Base-by-base conservation (phyloP, 2,888 invertebrate species). In the Cryptosula pallasiana region DNA sequence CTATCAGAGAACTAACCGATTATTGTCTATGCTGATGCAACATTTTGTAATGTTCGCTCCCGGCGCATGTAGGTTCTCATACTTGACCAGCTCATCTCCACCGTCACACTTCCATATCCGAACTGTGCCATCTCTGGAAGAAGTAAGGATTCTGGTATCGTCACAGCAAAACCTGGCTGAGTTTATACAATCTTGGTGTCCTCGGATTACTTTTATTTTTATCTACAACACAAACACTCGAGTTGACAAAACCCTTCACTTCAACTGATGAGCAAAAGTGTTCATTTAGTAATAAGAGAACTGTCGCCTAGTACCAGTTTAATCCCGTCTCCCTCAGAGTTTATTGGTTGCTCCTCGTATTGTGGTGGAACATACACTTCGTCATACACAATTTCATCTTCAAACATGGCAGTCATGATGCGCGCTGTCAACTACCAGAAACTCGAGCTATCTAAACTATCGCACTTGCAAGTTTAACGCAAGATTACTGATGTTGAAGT, bases 111-210 rank as follows among this genome's bases (percentile, higher is more conserved):
- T 77, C 80, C 82, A 83, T 2, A 83, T 71, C 71, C 79, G 78
- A 29, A 81, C 76, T 5, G 79, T 81, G 69, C 77, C 77, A 73
- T 84, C 83, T 71, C 77, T 75, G 2, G 82, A 82, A 3, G 79
- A 77, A 34, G 81, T 79, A 13, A 83, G 71, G n/a, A 82, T 77
- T 71, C 77, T 78, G 23, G 71, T 69, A 69, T 76, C 73, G 73
- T 71, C 55, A 63, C 9, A 74, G 69, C 79, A 77, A 75, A 79
- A 80, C 72, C 79, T 78, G 73, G 82, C 83, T 71, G 79, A 79
- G 72, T 80, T 80, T 23, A 82, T 80, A 69, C 78, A 73, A 57
- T 79, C 81, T 69, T 71, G 76, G 72, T 84, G 84, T 27, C 80
- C 83, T 72, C 79, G 75, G n/a, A 82, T 77, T 13, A 82, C 80